A percentile compares a stretch with the other conserved stretches of the same genome.
Evolutionary conservation across 1,140 invertebrate species (phyloP).

Genomic region (Lasioglossum baleicum): DNA sequence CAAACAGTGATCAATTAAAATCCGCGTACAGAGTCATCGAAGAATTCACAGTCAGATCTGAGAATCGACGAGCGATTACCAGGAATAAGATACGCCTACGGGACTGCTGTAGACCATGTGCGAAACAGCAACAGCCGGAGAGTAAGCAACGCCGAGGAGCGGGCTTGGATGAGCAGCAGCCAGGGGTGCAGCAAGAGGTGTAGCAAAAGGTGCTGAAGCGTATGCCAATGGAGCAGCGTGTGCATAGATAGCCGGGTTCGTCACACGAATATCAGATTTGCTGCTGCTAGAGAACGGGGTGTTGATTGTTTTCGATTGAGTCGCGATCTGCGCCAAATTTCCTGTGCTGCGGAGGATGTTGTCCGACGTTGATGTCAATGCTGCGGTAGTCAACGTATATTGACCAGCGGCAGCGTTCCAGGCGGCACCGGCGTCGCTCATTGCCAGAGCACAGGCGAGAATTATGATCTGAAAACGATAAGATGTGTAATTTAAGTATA

Average conservation of each 20-base stretch:
- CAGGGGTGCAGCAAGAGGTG: constrained; percentile 57
- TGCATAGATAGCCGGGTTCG: constrained; percentile 80
- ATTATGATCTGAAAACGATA: constrained; percentile 79
- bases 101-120: constrained; percentile 84
- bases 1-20: no score
- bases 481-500: background rate
- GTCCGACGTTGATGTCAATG: constrained; percentile 82
- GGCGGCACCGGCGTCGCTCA: constrained; percentile 69
- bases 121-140: constrained; percentile 84
- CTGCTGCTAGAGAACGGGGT: constrained; percentile 86
- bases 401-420: constrained; percentile 53
- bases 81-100: constrained; percentile 79
- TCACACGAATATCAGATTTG: constrained; percentile 83
- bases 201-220: constrained; percentile 62
- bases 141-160: constrained; percentile 79
- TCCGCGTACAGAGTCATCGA: no score
- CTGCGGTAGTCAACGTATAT: constrained; percentile 72
- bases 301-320: constrained; percentile 83
- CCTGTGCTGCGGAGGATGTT: constrained; percentile 83
- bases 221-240: constrained; percentile 65
- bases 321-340: constrained; percentile 84
- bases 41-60: background rate
- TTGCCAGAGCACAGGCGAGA: constrained; percentile 74
- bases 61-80: constrained; percentile 16
- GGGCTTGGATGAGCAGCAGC: constrained; percentile 52